Conservation (phyloP, 2,797 vertebrate species). For the Bradypodion ventrale region DNA sequence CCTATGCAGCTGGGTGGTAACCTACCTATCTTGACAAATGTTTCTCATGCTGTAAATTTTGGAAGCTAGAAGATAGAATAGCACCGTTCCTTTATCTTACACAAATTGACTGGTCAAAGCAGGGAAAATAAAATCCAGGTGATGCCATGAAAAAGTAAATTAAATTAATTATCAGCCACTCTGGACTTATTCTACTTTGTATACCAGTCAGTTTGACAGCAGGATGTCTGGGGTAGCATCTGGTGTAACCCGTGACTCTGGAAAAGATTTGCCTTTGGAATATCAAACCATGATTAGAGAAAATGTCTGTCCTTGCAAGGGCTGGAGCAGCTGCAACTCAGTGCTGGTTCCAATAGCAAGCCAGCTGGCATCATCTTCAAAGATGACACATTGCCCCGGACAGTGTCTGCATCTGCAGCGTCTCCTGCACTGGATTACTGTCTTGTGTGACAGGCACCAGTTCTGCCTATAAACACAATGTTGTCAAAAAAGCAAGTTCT, state of each 20-base stretch:
- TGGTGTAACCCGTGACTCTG: not conserved
- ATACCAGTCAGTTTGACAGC: not conserved
- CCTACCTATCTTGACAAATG: not conserved
- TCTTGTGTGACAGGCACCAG: conserved; percentile 3
- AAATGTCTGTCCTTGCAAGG: not conserved
- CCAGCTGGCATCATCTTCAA: conserved; percentile 6
- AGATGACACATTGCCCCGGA: not conserved
- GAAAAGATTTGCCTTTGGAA: not conserved
- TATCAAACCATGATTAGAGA: not conserved
- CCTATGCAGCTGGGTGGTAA: not conserved
- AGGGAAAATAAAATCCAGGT: not conserved
- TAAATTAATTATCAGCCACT: not conserved
- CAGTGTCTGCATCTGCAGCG: not conserved
- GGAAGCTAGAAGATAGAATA: not conserved
- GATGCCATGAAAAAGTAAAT: not conserved
- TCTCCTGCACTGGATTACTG: conserved; percentile 1
- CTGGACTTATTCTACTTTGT: too few relatives aligned
- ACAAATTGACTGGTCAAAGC: not conserved
- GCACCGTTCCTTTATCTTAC: not conserved
- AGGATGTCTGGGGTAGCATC: conserved; percentile 6
- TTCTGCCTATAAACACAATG: not conserved
- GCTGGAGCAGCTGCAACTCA: not conserved
- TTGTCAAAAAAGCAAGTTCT: not conserved
- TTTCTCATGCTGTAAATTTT: not conserved
- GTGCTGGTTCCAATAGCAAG: not conserved